Conservation (phyloP, 53 echinoderm and acorn worm species). For the Echinarachnius parma region DNA sequence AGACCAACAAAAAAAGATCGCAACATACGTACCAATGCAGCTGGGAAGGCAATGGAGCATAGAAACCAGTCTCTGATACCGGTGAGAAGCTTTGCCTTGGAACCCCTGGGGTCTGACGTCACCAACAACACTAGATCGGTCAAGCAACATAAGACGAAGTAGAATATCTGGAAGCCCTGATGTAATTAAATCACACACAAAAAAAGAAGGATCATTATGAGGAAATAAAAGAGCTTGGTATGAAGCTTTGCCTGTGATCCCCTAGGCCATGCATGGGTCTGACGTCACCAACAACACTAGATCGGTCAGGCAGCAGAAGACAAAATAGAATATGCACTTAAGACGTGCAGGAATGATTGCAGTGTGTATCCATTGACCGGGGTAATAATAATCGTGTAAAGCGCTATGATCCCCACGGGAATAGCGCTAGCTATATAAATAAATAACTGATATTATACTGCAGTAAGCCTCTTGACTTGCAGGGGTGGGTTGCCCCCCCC, state of each 20-base stretch:
- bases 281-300: constrained; percentile 44
- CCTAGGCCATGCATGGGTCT: constrained; percentile 8
- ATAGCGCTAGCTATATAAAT: neutral
- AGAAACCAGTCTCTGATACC: constrained; percentile 82
- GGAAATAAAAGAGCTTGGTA: neutral
- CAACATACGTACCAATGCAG: constrained; percentile 73
- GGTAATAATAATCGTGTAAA: too few species aligned
- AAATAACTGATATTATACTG: neutral
- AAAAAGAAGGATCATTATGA: neutral
- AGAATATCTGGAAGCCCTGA: constrained; percentile 81
- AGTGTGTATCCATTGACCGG: too few species aligned
- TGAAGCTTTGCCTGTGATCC: constrained; percentile 51
- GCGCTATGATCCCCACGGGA: too few species aligned
- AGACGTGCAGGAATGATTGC: neutral
- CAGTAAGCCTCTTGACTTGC: too few species aligned
- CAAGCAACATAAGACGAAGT: constrained; percentile 78
- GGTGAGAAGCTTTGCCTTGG: constrained; percentile 47
- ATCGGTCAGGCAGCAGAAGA: constrained; percentile 69
- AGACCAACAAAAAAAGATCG: neutral
- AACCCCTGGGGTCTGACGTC: constrained; percentile 46
- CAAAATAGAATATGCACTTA: constrained; percentile 65
- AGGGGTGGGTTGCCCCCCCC: too few species aligned
- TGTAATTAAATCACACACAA: neutral
- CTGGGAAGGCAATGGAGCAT: constrained; percentile 79
- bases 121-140: constrained; percentile 54